Evolutionary conservation across 2,113 vertebrate species (phyloP).

Genomic region (Neolamprologus devosi): DNA sequence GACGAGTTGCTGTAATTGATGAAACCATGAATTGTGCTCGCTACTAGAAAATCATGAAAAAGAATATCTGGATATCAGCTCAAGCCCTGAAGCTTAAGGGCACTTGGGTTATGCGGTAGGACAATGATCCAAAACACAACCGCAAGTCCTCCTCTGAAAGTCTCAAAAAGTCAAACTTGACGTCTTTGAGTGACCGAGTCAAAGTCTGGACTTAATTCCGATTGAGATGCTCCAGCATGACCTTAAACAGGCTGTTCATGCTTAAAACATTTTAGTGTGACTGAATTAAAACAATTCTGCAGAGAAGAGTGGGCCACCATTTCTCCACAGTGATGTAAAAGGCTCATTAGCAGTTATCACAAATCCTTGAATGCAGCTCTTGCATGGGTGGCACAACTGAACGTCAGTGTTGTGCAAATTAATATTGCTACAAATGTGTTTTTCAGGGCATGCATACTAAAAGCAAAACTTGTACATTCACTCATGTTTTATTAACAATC

Average conservation of each 20-base stretch:
- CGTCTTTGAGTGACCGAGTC: background rate
- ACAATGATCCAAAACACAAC: background rate
- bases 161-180: background rate
- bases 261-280: fast-evolving
- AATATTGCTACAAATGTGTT: background rate
- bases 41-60: background rate
- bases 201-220: background rate
- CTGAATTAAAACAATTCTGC: background rate
- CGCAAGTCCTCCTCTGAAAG: background rate
- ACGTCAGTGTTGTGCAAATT: background rate
- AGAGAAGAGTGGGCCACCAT: background rate
- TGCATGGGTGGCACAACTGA: background rate
- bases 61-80: background rate
- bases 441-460: background rate
- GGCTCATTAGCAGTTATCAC: background rate
- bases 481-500: background rate
- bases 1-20: background rate
- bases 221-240: fast-evolving
- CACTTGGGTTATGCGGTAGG: background rate
- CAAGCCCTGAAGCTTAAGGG: background rate
- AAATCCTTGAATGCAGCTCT: background rate
- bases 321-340: background rate
- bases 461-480: background rate
- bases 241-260: background rate
- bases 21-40: background rate